These are phyloP conservation scores for Panulirus ornatus DNA, from an alignment of 1,140 invertebrate genomes.

Conservation along the genomic window DNA sequence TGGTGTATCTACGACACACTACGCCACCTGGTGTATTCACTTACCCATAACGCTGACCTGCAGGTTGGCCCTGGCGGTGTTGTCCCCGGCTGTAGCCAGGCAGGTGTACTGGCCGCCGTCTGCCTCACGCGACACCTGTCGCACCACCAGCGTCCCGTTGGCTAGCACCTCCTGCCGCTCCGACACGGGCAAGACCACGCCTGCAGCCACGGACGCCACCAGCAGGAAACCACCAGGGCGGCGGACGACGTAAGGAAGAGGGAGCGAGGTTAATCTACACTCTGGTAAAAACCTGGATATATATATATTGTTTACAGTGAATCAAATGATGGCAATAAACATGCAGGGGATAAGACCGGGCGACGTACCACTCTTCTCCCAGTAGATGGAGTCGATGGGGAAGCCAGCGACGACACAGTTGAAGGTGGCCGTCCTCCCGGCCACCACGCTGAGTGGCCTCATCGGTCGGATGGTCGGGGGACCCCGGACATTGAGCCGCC, in stretches of 20 bases:
- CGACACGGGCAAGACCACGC: constrained; percentile 63
- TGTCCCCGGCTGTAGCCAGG: constrained; percentile 89
- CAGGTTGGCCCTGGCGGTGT: constrained; percentile 85
- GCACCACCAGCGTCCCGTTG: constrained; percentile 84
- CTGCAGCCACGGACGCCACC: constrained; percentile 11
- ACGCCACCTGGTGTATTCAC: not conserved
- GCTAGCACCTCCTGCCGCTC: constrained; percentile 83
- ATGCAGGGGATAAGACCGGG: not conserved
- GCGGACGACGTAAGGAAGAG: not conserved
- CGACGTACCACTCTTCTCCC: constrained; percentile 80
- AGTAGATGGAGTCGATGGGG: constrained; percentile 79
- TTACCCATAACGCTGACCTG: constrained; percentile 78
- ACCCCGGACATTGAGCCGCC: constrained; percentile 91
- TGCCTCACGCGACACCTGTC: constrained; percentile 82
- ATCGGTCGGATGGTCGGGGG: constrained; percentile 77
- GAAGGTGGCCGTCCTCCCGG: constrained; percentile 78
- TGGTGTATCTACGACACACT: not conserved
- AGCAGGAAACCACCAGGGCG: no score
- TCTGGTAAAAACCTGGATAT: no score
- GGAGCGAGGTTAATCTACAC: no score
- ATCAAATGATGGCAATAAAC: not conserved
- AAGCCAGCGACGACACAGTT: constrained; percentile 79
- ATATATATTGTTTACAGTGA: no score
- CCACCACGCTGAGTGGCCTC: constrained; percentile 79
- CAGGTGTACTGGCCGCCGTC: constrained; percentile 94